Evolutionary conservation across 2,888 invertebrate species (phyloP).

Genomic region (Poecilus cupreus): DNA sequence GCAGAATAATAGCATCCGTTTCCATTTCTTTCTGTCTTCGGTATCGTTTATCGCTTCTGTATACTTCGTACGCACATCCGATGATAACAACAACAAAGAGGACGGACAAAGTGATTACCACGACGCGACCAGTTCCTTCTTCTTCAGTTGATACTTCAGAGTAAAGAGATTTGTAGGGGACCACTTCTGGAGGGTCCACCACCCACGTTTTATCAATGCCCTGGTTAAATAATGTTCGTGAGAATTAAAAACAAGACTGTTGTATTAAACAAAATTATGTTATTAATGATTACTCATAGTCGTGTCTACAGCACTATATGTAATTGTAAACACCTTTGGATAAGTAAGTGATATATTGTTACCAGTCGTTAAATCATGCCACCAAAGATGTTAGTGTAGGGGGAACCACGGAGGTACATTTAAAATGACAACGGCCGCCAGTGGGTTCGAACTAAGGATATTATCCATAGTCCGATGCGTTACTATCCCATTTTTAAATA

Average conservation of each 20-base stretch:
- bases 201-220: constrained; percentile 88
- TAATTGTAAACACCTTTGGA: too few species aligned
- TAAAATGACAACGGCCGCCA: too few species aligned
- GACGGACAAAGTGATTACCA: constrained; percentile 86
- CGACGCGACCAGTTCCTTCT: constrained; percentile 84
- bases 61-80: constrained; percentile 83
- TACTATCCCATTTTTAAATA: too few species aligned
- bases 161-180: constrained; percentile 84
- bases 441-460: too few species aligned
- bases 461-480: too few species aligned
- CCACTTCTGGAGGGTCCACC: constrained; percentile 86
- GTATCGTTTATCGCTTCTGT: constrained; percentile 84
- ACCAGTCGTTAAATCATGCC: too few species aligned
- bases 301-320: too few species aligned
- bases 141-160: constrained; percentile 85
- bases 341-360: too few species aligned
- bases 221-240: constrained; percentile 72
- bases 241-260: too few species aligned
- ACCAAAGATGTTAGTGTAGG: too few species aligned
- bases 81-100: constrained; percentile 83
- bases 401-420: too few species aligned
- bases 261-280: constrained; percentile 1
- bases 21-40: constrained; percentile 83
- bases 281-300: too few species aligned
- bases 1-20: constrained; percentile 84